Percentiles rank a stretch among this genome's conserved stretches.
Evolutionary conservation across 2,888 invertebrate species (phyloP).

Genomic region (Hydriomena furcata): DNA sequence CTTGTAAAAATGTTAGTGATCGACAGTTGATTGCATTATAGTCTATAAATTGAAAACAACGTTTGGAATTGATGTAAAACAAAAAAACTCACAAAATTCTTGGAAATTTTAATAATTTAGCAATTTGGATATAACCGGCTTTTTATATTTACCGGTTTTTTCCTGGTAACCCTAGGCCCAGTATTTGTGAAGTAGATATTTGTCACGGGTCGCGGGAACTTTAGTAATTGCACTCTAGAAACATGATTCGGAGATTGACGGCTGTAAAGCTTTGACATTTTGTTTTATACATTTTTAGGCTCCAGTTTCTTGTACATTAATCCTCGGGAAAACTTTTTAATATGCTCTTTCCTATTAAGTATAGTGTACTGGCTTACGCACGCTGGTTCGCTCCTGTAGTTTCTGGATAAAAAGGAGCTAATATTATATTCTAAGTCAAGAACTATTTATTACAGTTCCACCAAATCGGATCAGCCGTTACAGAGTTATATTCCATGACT

Average conservation of each 20-base stretch:
- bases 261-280: conserved; percentile 23
- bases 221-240: conserved; percentile 74
- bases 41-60: no score
- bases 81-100: no score
- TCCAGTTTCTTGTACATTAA: conserved; percentile 17
- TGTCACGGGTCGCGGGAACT: conserved; percentile 68
- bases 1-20: no score
- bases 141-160: neutral
- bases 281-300: conserved; percentile 17
- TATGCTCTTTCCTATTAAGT: neutral
- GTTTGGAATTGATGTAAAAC: no score
- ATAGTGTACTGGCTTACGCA: neutral
- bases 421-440: no score
- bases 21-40: no score
- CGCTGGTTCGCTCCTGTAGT: no score
- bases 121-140: neutral
- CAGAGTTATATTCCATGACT: no score
- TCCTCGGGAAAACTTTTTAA: conserved; percentile 12
- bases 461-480: no score
- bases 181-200: conserved; percentile 79
- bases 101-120: no score
- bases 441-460: no score
- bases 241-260: conserved; percentile 45
- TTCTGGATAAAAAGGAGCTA: no score
- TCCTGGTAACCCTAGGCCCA: conserved; percentile 24